phyloP scores from a whole-genome alignment of 2,888 invertebrate species.

The Diloba caeruleocephala region DNA sequence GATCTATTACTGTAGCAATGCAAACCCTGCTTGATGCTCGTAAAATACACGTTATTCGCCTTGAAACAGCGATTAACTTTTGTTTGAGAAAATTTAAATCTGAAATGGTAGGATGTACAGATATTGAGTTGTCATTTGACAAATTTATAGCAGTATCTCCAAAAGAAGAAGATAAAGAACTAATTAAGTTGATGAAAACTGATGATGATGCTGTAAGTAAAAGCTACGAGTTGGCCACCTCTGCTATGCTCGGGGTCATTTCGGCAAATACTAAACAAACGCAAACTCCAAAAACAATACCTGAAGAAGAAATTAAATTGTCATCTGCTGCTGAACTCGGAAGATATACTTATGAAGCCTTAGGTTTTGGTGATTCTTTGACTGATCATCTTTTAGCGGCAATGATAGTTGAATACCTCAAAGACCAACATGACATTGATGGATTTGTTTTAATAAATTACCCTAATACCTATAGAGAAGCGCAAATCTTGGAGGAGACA shows the following conservation, averaged over 20 bases:
- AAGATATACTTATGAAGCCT: conserved; percentile 85
- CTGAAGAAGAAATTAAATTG: conserved; percentile 87
- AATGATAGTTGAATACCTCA: conserved; percentile 90
- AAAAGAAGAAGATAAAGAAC: conserved; percentile 73
- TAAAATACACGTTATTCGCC: conserved; percentile 79
- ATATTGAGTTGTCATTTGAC: conserved; percentile 82
- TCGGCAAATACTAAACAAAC: conserved; percentile 84
- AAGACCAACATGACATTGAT: conserved; percentile 78
- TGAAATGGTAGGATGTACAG: conserved; percentile 86
- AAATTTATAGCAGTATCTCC: conserved; percentile 69
- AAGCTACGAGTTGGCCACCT: conserved; percentile 63
- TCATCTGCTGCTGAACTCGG: conserved; percentile 87
- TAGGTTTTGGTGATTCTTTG: conserved; percentile 86
- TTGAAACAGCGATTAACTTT: conserved; percentile 88
- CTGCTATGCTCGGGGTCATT: conserved; percentile 62
- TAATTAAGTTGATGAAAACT: conserved; percentile 74
- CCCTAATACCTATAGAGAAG: conserved; percentile 89
- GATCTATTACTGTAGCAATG: conserved; percentile 75
- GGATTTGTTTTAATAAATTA: conserved; percentile 91
- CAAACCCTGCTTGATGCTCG: conserved; percentile 75
- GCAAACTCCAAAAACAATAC: conserved; percentile 90
- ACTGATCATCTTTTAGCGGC: conserved; percentile 88
- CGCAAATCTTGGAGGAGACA: conserved; percentile 89
- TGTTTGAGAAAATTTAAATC: conserved; percentile 87
- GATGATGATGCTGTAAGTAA: conserved; percentile 70